phyloP scores from a whole-genome alignment of 2,888 invertebrate genomes.

The Tachystola acroxantha region DNA sequence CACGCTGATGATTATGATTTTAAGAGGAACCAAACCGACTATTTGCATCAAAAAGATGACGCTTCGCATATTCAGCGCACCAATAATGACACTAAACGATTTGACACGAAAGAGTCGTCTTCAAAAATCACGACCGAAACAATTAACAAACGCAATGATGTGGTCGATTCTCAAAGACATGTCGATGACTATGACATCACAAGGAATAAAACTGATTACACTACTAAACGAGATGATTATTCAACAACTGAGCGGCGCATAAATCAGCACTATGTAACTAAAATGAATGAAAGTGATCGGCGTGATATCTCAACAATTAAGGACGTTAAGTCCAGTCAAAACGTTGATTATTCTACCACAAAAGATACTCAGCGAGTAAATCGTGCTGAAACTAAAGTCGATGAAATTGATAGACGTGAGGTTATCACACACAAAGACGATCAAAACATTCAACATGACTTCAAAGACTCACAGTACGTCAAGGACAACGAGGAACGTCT shows the following conservation, averaged over 20 bases:
- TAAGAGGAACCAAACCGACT: conserved; percentile 30
- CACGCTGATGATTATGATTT: conserved; percentile 54
- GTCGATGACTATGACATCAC: conserved; percentile 14
- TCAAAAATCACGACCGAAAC: conserved; percentile 9
- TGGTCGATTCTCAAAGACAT: conserved; percentile 1
- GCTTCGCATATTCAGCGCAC: conserved; percentile 19
- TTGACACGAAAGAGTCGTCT: conserved; percentile 4
- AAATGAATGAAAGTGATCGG: neutral
- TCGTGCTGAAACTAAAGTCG: conserved; percentile 23
- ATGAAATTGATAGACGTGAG: conserved; percentile 28
- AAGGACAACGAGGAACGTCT: conserved; percentile 33
- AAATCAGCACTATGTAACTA: conserved; percentile 4
- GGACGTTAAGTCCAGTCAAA: conserved; percentile 17
- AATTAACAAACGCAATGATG: conserved; percentile 6
- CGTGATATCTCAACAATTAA: conserved; percentile 1
- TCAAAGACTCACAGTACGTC: conserved; percentile 28
- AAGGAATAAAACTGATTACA: conserved; percentile 13
- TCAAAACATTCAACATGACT: conserved; percentile 19
- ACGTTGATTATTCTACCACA: conserved; percentile 12
- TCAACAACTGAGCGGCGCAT: conserved; percentile 1
- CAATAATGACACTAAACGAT: conserved; percentile 13
- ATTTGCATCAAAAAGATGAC: conserved; percentile 22
- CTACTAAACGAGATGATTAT: conserved; percentile 12
- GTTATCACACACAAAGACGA: conserved; percentile 20
- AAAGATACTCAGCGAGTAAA: conserved; percentile 19